Evolutionary conservation across 2,888 invertebrate species (phyloP).

Genomic region (Plagiodera versicolora): DNA sequence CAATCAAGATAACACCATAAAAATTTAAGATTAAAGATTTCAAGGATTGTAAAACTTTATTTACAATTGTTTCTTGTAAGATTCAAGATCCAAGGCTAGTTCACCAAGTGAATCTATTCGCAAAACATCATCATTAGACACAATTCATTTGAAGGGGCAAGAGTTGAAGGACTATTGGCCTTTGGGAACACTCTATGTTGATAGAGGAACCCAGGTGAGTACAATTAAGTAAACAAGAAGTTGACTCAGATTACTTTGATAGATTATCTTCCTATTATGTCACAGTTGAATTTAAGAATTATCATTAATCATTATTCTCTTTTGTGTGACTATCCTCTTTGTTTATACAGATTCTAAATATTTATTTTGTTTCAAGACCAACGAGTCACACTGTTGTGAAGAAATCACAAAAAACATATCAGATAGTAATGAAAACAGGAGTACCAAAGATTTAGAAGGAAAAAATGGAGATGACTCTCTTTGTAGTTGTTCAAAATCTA

Average conservation of each 20-base stretch:
- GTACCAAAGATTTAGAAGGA: conserved; percentile 44
- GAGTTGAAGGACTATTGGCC: conserved; percentile 76
- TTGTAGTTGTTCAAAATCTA: conserved; percentile 59
- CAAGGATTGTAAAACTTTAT: not conserved
- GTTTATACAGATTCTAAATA: not conserved
- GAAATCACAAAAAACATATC: conserved; percentile 46
- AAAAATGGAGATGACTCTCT: conserved; percentile 57
- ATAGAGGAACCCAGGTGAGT: conserved; percentile 77
- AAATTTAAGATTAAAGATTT: no score
- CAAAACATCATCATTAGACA: conserved; percentile 77
- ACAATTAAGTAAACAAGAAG: not conserved
- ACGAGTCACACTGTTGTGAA: conserved; percentile 61
- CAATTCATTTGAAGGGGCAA: conserved; percentile 76
- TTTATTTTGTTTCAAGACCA: conserved; percentile 61
- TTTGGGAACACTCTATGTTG: conserved; percentile 69
- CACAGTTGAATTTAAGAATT: no score
- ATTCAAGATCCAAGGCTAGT: conserved; percentile 56
- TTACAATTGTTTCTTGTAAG: conserved; percentile 47
- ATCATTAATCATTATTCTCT: no score
- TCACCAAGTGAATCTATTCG: conserved; percentile 65
- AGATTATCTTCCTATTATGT: no score
- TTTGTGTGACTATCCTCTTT: not conserved
- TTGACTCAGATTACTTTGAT: not conserved
- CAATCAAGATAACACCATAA: no score
- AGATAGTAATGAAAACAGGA: conserved; percentile 50